phyloP scores from a whole-genome alignment of 2,113 vertebrate species.

The Agelaius tricolor region DNA sequence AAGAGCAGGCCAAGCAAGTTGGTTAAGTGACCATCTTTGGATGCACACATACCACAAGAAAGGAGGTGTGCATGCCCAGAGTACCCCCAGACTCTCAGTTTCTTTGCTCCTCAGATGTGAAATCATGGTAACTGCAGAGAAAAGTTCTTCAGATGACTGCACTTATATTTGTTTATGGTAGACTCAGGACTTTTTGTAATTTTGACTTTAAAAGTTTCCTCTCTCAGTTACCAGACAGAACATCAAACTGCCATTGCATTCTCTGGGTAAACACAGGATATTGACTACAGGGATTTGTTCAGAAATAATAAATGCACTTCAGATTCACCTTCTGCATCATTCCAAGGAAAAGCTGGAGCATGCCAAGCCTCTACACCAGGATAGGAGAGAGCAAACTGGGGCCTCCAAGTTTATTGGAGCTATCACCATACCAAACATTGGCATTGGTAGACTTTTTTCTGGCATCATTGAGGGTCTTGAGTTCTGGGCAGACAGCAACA shows the following conservation, averaged over 20 bases:
- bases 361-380: background rate
- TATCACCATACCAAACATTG: background rate
- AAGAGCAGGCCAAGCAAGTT: background rate
- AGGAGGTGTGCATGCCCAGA: background rate
- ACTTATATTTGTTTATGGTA: background rate
- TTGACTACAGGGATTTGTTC: background rate
- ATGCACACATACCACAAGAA: background rate
- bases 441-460: background rate
- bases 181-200: background rate
- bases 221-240: background rate
- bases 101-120: background rate
- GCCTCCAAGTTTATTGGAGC: background rate
- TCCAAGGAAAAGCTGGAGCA: background rate
- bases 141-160: background rate
- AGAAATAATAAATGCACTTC: background rate
- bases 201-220: background rate
- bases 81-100: background rate
- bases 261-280: background rate
- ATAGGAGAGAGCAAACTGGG: background rate
- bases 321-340: background rate
- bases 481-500: background rate
- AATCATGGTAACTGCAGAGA: background rate
- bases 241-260: background rate
- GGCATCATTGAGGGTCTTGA: background rate
- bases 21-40: background rate